Evolutionary conservation across 2,113 vertebrate species (phyloP).

Genomic region (Ageneiosus marmoratus): DNA sequence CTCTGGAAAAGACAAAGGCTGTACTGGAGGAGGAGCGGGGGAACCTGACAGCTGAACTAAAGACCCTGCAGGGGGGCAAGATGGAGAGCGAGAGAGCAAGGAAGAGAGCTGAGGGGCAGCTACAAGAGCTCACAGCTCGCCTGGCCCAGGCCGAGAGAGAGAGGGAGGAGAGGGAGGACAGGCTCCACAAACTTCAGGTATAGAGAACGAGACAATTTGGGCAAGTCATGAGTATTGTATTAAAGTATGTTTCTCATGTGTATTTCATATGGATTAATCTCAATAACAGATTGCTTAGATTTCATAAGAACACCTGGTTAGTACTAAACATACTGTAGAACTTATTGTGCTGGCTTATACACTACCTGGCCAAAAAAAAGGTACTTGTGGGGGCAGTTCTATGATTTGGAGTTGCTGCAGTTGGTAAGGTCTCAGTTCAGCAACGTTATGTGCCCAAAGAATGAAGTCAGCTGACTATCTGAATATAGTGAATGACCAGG

Average conservation of each 20-base stretch:
- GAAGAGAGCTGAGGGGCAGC: conserved; percentile 79
- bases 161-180: conserved; percentile 74
- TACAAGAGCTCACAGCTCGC: conserved; percentile 80
- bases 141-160: conserved; percentile 77
- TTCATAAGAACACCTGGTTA: background rate
- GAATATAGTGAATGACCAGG: too few species aligned
- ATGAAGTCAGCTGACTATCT: too few species aligned
- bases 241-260: background rate
- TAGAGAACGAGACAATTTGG: background rate
- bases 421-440: too few species aligned
- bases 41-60: conserved; percentile 76
- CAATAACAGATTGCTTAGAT: background rate
- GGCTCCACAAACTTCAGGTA: conserved; percentile 78
- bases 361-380: too few species aligned
- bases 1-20: conserved; percentile 80
- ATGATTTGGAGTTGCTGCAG: too few species aligned
- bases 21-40: conserved; percentile 78
- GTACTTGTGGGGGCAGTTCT: too few species aligned
- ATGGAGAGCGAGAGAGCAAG: conserved; percentile 82
- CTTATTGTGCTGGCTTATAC: background rate
- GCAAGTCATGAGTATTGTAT: background rate
- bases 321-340: background rate
- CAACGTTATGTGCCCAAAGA: too few species aligned
- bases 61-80: conserved; percentile 73
- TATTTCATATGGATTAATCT: background rate